These are phyloP conservation scores for Bradysia coprophila DNA, from an alignment of 1,140 invertebrate genomes.

Conservation along the genomic window DNA sequence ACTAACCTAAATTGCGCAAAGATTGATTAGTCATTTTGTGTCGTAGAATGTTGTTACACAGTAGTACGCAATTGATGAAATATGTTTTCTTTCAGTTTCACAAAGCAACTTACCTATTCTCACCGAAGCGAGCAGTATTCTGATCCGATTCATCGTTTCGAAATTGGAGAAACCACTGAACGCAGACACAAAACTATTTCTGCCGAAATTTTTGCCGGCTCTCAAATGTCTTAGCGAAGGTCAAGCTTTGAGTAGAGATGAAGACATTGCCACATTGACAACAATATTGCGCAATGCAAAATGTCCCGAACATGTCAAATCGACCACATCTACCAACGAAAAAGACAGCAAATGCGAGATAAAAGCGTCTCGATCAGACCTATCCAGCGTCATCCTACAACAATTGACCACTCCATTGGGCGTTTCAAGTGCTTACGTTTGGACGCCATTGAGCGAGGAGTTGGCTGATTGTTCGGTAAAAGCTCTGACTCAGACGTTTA, in stretches of 20 bases:
- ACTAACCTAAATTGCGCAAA: constrained; percentile 1
- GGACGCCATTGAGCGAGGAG: constrained; percentile 20
- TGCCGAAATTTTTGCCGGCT: constrained; percentile 16
- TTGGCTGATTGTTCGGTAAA: constrained; percentile 17
- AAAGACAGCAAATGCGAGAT: constrained; percentile 35
- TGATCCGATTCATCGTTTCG: constrained; percentile 19
- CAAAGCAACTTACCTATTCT: constrained; percentile 34
- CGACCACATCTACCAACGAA: constrained; percentile 21
- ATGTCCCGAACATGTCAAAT: constrained; percentile 14
- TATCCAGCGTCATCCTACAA: constrained; percentile 42
- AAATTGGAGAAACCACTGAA: constrained; percentile 16
- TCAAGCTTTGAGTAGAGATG: constrained; percentile 3
- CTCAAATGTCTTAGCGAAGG: constrained; percentile 21
- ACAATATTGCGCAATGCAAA: constrained; percentile 15
- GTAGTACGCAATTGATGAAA: constrained; percentile 1
- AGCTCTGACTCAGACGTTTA: too few species aligned
- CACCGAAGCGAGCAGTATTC: constrained; percentile 16
- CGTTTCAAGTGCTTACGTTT: constrained; percentile 15
- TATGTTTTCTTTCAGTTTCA: constrained; percentile 27
- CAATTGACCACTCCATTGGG: constrained; percentile 40
- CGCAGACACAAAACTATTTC: constrained; percentile 18
- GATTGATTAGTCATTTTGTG: constrained; percentile 7
- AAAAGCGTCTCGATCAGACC: constrained; percentile 35
- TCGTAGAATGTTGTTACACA: background rate
- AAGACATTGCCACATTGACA: constrained; percentile 17